Conservation (phyloP, 2,888 invertebrate genomes). For the Melanargia galathea region DNA sequence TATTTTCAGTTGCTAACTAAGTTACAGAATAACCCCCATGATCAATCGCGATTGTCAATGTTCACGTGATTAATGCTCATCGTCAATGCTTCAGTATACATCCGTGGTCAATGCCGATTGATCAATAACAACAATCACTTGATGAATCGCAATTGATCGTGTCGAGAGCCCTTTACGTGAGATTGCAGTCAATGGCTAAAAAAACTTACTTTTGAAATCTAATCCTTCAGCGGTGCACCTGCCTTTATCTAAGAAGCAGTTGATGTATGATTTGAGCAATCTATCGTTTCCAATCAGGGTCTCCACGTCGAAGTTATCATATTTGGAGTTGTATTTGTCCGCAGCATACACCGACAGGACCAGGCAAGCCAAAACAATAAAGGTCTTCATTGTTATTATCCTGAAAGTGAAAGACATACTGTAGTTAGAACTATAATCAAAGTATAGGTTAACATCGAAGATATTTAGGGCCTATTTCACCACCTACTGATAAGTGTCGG, state of each 20-base stretch:
- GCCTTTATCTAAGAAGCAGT: conserved; percentile 86
- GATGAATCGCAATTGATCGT: too few species aligned
- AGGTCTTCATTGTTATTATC: conserved; percentile 60
- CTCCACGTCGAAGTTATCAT: conserved; percentile 88
- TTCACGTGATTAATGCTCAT: too few species aligned
- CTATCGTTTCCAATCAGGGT: conserved; percentile 86
- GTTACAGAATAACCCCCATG: too few species aligned
- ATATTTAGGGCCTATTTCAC: too few species aligned
- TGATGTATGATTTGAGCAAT: conserved; percentile 86
- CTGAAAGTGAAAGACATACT: conserved; percentile 39
- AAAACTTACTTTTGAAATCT: conserved; percentile 86
- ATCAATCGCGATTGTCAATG: too few species aligned
- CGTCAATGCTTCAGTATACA: too few species aligned
- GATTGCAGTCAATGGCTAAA: not conserved
- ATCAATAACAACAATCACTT: too few species aligned
- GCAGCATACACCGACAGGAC: conserved; percentile 61
- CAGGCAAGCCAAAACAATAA: conserved; percentile 62
- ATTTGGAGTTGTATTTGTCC: conserved; percentile 85
- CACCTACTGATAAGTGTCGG: too few species aligned
- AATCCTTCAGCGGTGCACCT: conserved; percentile 87
- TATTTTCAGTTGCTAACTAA: too few species aligned
- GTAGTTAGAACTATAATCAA: not conserved
- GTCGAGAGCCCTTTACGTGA: not conserved
- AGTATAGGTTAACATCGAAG: not conserved
- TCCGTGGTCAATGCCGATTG: too few species aligned